Base-by-base conservation (phyloP, 2,797 vertebrate species). In the Masticophis lateralis region DNA sequence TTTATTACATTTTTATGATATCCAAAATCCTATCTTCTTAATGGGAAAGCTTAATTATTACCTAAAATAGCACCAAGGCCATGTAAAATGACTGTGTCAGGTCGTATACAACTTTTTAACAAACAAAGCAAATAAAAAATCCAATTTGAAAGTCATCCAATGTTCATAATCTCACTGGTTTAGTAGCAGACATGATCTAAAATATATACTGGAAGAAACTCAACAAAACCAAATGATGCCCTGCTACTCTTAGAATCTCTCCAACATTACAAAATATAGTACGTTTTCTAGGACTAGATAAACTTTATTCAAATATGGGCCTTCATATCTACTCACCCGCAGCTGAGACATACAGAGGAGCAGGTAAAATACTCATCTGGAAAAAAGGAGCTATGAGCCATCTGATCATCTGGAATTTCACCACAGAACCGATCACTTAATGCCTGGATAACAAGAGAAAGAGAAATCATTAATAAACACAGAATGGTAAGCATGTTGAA, bases 341-440 rank as follows among this genome's bases (percentile, higher is more conserved):
- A 99, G 97, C 99, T 99, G 97, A 99, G 99, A 95, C 99, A 99
- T 95, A 99, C 96, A 95, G 98, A 98, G 86, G 99, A 99, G 97
- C 99, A 99, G 92, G 99, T 99, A 93, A 99, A 99, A 97, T 99
- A 99, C 95, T 99, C 99, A 91, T 99, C 99, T 59, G 99, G 99
- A 95, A 99, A 99, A 96, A 99, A 99, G 53, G 99, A 99, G 97
- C 99, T 99, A 96, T 98, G 98, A 43, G 98, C 97, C 98, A 99
- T 98, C 95, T 99, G 98, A 93, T 99, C 99, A 95, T 99, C 99
- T 0, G 98, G 98, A 95, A 99, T 99, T 91, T 99, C 99, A 55
- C 99, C 99, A 55, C 98, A 99, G 97, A 99, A 99, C 88, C 99
- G 98, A 93, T 99, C 99, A n/a, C 99, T 99, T 96, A 99, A 94